A percentile compares a stretch with the other conserved stretches of the same genome.
Conservation (phyloP, 2,888 invertebrate genomes). For the Limnephilus marmoratus region DNA sequence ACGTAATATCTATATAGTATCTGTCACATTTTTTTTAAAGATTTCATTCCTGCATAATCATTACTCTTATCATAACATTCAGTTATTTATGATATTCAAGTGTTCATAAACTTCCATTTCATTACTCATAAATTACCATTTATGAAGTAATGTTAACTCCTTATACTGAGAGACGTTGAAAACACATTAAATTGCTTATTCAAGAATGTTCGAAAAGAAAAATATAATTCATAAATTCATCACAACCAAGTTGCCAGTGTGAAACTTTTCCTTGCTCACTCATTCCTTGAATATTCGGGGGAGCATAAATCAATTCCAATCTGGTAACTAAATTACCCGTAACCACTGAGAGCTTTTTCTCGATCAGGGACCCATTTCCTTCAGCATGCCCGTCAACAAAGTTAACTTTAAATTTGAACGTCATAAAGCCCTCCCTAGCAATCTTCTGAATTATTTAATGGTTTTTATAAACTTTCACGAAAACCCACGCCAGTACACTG, state of each 20-base stretch:
- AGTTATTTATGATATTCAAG: neutral
- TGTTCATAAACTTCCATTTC: neutral
- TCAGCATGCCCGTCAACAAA: conserved; percentile 12
- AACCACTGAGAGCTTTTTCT: conserved; percentile 26
- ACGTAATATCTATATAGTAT: no score
- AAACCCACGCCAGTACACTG: neutral
- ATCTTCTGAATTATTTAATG: conserved; percentile 39
- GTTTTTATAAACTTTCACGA: conserved; percentile 25
- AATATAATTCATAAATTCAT: neutral
- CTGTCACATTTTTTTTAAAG: no score
- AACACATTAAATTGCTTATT: neutral
- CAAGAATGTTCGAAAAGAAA: neutral
- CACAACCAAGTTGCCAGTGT: neutral
- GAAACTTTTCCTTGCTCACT: neutral
- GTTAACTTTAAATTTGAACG: conserved; percentile 40
- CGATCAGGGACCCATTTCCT: conserved; percentile 17
- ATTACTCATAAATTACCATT: neutral
- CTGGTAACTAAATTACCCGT: neutral
- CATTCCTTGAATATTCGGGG: neutral
- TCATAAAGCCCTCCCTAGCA: conserved; percentile 32
- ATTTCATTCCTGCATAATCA: neutral
- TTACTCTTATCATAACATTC: neutral
- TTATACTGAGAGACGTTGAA: neutral
- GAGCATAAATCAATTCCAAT: conserved; percentile 19
- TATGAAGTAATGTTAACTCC: neutral